Evolutionary conservation across 2,797 vertebrate species (phyloP).

Genomic region (Nasua narica): DNA sequence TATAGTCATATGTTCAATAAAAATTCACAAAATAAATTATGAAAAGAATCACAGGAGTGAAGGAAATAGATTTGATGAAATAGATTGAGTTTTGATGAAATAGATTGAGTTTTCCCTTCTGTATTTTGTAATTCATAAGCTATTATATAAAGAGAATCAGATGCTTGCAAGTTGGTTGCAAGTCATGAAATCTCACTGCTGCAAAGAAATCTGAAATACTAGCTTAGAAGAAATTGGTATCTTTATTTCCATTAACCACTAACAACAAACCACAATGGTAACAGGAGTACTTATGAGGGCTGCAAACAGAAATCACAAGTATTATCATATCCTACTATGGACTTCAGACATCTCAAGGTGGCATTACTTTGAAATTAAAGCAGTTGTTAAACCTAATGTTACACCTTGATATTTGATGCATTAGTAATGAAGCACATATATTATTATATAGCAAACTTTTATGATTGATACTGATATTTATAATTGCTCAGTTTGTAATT

Average conservation of each 20-base stretch:
- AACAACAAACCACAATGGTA: background rate
- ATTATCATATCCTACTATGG: background rate
- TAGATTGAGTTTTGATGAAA: background rate
- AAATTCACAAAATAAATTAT: background rate
- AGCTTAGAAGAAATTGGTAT: background rate
- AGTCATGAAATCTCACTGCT: background rate
- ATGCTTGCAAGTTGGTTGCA: background rate
- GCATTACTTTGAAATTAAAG: background rate
- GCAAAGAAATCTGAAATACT: background rate
- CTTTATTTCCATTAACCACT: conserved; percentile 19
- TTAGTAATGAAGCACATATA: background rate
- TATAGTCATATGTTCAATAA: background rate
- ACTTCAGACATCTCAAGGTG: background rate
- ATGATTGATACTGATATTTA: background rate
- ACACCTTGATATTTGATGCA: background rate
- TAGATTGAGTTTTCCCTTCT: background rate
- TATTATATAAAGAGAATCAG: background rate
- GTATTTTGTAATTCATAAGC: background rate
- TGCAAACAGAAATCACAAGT: background rate
- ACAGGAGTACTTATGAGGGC: background rate
- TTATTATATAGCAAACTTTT: background rate
- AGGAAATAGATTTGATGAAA: background rate
- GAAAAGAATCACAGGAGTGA: background rate
- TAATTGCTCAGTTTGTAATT: background rate
- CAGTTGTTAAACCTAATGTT: background rate